Conservation (phyloP, 2,888 invertebrate species). For the Crioceris asparagi region DNA sequence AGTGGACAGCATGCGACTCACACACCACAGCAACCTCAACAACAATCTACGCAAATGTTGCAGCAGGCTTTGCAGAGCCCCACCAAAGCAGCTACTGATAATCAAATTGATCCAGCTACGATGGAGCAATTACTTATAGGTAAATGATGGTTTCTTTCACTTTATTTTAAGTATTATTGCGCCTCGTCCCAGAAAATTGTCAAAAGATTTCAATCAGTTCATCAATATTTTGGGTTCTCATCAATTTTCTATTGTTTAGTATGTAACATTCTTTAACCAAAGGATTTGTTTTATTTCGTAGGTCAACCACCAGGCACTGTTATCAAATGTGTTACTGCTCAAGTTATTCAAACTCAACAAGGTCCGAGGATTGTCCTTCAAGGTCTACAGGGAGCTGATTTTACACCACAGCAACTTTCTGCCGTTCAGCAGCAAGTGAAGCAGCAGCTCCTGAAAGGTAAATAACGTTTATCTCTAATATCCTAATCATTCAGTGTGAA, state of each 20-base stretch:
- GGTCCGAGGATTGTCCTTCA: constrained; percentile 80
- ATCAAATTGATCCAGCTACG: constrained; percentile 34
- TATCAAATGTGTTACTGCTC: constrained; percentile 78
- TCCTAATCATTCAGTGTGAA: too few relatives aligned
- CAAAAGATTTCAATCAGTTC: neutral
- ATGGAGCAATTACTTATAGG: constrained; percentile 62
- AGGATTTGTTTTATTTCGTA: too few relatives aligned
- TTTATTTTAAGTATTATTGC: neutral
- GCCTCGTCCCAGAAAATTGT: neutral
- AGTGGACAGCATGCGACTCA: constrained; percentile 3
- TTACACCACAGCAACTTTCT: constrained; percentile 70
- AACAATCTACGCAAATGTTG: constrained; percentile 18
- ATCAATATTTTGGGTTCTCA: neutral
- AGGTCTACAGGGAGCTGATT: constrained; percentile 72
- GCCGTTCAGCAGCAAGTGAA: constrained; percentile 83
- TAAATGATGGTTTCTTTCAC: neutral
- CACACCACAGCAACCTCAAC: constrained; percentile 5
- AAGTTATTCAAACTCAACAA: constrained; percentile 74
- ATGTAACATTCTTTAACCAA: neutral
- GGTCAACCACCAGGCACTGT: constrained; percentile 76
- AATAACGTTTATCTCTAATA: too few relatives aligned
- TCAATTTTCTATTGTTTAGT: neutral
- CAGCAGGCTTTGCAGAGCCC: constrained; percentile 14
- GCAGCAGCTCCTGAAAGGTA: constrained; percentile 77
- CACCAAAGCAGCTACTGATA: constrained; percentile 11